Base-by-base conservation (phyloP, 2,888 invertebrate genomes). In the Kryphioiulus occultus region DNA sequence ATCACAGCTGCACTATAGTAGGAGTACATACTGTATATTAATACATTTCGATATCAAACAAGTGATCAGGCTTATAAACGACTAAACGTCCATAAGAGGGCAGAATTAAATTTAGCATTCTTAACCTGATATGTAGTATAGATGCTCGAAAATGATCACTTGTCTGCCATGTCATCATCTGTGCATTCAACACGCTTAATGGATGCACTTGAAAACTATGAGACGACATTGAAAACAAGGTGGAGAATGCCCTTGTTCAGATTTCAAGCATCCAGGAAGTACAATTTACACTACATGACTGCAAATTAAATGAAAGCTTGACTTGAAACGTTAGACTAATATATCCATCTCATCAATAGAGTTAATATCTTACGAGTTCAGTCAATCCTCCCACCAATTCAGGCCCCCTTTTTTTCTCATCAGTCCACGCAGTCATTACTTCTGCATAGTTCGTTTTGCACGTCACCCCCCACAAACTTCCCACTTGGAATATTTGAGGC, bases 401-500 rank as follows among this genome's bases (percentile, higher is more conserved):
- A 68, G 26, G 68, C 26, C 26, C 68, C 68, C 68, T 10, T 68
- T 68, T 68, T 68, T 53, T n/a, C 53, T 68, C 68, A 26, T 68
- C 68, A 19, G n/a, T 59, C 59, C 59, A 59, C n/a, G 59, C n/a
- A 59, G 22, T 59, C 68, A 68, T 68, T 68, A 68, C n/a, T 68
- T 26, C 26, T 26, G 68, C 68, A 68, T 68, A 22, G 7, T 68
- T 68, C 68, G 68, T 68, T 68, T 22, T 68, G 68, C 68, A 26
- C 68, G 68, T 68, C 68, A 68, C 68, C 68, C 68, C 68, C 68
- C 68, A 68, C 68, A 68, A 59, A 68, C 68, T 68, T 68, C 68
- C 68, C 68, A 68, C 68, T 68, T 68, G 68, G 68, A 68, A 68
- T 68, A 68, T 68, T 68, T 68, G 68, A 68, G 68, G 68, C 68